A percentile compares a stretch with the other conserved stretches of the same genome.
Evolutionary conservation across 2,113 vertebrate genomes (phyloP).

Genomic region (Oxyura jamaicensis): DNA sequence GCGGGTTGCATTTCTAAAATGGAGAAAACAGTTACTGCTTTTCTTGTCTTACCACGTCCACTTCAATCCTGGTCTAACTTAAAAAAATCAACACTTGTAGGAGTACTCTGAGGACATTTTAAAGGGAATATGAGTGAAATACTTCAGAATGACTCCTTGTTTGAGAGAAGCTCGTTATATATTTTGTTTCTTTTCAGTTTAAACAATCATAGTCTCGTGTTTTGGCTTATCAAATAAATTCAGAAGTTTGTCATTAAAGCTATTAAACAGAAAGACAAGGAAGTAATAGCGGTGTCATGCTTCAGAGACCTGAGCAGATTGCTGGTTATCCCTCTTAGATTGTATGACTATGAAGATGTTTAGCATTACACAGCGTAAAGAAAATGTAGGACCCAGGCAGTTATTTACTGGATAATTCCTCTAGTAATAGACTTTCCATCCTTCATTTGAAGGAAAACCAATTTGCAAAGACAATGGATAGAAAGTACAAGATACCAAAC

Average conservation of each 20-base stretch:
- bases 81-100: background rate
- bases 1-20: background rate
- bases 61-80: background rate
- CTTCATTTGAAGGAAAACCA: background rate
- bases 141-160: background rate
- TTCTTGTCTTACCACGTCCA: background rate
- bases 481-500: background rate
- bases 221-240: background rate
- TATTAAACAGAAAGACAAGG: background rate
- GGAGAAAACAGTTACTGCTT: background rate
- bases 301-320: background rate
- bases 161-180: accelerated
- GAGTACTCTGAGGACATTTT: background rate
- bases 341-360: background rate
- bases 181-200: background rate
- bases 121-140: background rate
- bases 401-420: background rate
- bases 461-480: background rate
- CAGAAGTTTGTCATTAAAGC: background rate
- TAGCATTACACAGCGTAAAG: background rate
- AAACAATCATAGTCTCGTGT: background rate
- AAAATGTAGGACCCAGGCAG: background rate
- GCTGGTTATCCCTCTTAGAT: background rate
- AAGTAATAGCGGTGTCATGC: background rate
- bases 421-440: background rate